A percentile compares a stretch with the other conserved stretches of the same genome.
Evolutionary conservation across 2,113 vertebrate species (phyloP).

Genomic region (Campylomormyrus tamandua): DNA sequence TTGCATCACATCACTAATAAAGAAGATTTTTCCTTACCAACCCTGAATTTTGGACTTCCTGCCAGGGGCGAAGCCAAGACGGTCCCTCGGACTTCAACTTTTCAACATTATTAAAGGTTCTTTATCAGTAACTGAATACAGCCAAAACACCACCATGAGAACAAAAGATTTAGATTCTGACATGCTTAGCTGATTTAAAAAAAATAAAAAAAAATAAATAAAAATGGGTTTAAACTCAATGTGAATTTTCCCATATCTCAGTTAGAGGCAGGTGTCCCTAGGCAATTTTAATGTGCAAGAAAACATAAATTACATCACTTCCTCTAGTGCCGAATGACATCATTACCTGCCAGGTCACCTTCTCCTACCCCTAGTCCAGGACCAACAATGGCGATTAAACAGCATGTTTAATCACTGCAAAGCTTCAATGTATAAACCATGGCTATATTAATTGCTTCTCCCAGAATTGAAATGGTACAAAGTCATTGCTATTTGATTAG

Average conservation of each 20-base stretch:
- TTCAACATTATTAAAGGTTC: not conserved
- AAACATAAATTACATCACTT: not conserved
- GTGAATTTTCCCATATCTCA: no score
- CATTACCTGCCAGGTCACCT: conserved; percentile 6
- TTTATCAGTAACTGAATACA: not conserved
- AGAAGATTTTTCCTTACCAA: no score
- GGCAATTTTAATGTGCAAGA: not conserved
- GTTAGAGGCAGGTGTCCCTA: not conserved
- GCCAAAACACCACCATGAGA: not conserved
- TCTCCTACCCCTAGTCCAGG: not conserved
- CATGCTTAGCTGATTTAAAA: not conserved
- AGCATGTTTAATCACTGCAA: conserved; percentile 38
- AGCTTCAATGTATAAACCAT: not conserved
- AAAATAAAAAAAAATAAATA: not conserved
- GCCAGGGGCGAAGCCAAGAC: no score
- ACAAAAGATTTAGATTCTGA: not conserved
- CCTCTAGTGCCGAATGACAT: not conserved
- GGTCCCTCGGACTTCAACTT: no score
- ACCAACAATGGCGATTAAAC: conserved; percentile 43
- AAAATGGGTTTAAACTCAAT: not conserved
- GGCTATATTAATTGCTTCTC: not conserved
- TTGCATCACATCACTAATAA: no score
- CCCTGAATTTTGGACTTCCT: no score
- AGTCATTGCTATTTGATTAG: not conserved
- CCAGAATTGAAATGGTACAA: not conserved